Conservation (phyloP, 2,113 vertebrate genomes). For the Myxocyprinus asiaticus region DNA sequence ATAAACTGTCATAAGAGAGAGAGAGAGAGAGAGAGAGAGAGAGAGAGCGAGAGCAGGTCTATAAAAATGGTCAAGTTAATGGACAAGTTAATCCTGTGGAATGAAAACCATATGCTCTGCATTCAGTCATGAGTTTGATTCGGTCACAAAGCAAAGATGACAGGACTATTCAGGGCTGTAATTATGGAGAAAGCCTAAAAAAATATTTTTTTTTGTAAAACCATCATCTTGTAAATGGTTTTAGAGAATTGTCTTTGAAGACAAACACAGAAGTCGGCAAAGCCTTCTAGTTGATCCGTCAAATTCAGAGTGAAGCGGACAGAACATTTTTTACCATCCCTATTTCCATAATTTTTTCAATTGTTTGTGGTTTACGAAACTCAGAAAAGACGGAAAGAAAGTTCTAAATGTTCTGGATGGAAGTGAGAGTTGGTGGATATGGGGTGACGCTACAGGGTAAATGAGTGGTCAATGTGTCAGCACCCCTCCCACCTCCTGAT, state of each 20-base stretch:
- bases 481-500: conserved; percentile 86
- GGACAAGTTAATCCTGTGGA: conserved; percentile 29
- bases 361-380: not conserved
- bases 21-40: not conserved
- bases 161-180: conserved; percentile 19
- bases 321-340: not conserved
- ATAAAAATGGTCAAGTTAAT: conserved; percentile 20
- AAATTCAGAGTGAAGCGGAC: not conserved
- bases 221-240: conserved; percentile 46
- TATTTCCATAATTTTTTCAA: not conserved
- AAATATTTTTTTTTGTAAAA: conserved; percentile 25
- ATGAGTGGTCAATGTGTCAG: conserved; percentile 34
- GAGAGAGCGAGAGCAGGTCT: not conserved
- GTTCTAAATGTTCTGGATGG: not conserved
- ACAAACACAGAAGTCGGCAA: not conserved
- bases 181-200: conserved; percentile 42
- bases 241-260: conserved; percentile 30
- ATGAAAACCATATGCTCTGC: conserved; percentile 43
- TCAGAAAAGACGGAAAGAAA: not conserved
- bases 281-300: conserved; percentile 20
- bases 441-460: conserved; percentile 8
- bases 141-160: conserved; percentile 34
- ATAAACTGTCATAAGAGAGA: conserved; percentile 4
- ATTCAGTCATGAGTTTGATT: conserved; percentile 20
- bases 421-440: not conserved